phyloP scores from a whole-genome alignment of 1,140 invertebrate species.

The Drosophila parabipectinata region DNA sequence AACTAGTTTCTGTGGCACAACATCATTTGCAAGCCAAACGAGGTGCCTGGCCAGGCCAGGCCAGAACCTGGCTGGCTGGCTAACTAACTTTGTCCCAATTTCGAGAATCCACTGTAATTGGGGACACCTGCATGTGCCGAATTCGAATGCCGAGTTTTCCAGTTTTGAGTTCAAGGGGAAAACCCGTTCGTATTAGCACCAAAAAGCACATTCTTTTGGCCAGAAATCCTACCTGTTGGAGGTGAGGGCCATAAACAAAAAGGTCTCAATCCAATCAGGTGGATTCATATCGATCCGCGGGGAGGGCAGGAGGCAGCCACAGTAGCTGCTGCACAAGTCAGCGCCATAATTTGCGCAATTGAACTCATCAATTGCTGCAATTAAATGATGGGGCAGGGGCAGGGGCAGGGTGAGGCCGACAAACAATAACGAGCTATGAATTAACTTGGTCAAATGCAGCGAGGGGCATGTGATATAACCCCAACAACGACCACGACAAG shows the following conservation, averaged over 20 bases:
- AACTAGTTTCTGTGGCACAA: slow-evolving; percentile 60
- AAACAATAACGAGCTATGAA: slow-evolving; percentile 55
- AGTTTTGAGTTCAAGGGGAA: slow-evolving; percentile 43
- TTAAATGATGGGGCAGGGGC: slow-evolving; percentile 44
- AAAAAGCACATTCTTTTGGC: background rate
- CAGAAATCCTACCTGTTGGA: slow-evolving; percentile 9
- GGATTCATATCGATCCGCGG: slow-evolving; percentile 22
- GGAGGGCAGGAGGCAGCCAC: slow-evolving; percentile 15
- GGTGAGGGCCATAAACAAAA: slow-evolving; percentile 25
- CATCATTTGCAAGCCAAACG: slow-evolving; percentile 71
- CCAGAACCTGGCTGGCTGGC: slow-evolving; percentile 15
- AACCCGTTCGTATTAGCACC: slow-evolving; percentile 57
- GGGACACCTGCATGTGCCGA: slow-evolving; percentile 80
- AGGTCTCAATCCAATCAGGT: slow-evolving; percentile 25
- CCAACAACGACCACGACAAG: slow-evolving; percentile 34
- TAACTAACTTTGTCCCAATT: slow-evolving; percentile 74
- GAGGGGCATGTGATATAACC: slow-evolving; percentile 66
- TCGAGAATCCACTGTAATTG: slow-evolving; percentile 65
- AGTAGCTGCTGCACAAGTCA: slow-evolving; percentile 60
- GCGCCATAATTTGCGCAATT: slow-evolving; percentile 76
- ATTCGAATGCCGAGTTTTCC: slow-evolving; percentile 51
- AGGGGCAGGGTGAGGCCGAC: background rate
- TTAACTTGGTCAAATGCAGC: slow-evolving; percentile 60
- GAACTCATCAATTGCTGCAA: slow-evolving; percentile 80
- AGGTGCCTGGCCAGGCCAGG: slow-evolving; percentile 21